Evolutionary conservation across 1,140 invertebrate species (phyloP), one percentile per base, ranked within the genome.

Genomic region (Odontomachus brunneus): DNA sequence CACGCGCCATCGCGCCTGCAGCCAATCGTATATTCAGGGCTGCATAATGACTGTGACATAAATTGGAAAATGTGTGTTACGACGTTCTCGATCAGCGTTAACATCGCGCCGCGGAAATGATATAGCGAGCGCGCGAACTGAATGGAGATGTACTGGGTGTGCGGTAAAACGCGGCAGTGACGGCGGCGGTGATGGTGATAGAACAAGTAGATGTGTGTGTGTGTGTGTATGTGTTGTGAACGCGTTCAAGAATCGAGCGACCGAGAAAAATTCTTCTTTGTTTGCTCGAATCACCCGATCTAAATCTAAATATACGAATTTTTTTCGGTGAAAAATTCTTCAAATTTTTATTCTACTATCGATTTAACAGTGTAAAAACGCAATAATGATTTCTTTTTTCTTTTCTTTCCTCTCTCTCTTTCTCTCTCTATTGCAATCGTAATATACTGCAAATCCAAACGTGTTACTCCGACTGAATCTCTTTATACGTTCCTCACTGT

Each of bases 11-110:
- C 73, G 59, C 51, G 59, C 55, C 73, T 44, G 49, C 63, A 59
- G 24, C 24, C 49, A 69, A 44, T 80, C 65, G 51, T 80, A 80
- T 69, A 80, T 80, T 69, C 75, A 69, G 51, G 29, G 15, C 49
- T 26, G 65, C 57, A 29, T 69, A 80, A 80, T 69, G 75, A 80
- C 65, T 26, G 51, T 66, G 51, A 69, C 75, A 59, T 57, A 80
- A 80, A 80, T 80, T 80, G 75, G 65, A 80, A 80, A 80, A 69
- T 80, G 29, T 78, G 63, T 80, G 51, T 69, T 78, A 78, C 75
- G 75, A 69, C 75, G 65, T 80, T 69, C 51, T 80, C 75, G 75
- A 80, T 80, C 75, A 80, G 38, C 33, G 51, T 69, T 69, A 69
- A 80, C 65, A 53, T 80, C 51, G 33, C 51, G 51, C 59, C 44